A percentile compares a stretch with the other conserved stretches of the same genome.
These are phyloP conservation scores for Lottia scabra DNA, from an alignment of 2,888 invertebrate genomes.

Conservation along the genomic window DNA sequence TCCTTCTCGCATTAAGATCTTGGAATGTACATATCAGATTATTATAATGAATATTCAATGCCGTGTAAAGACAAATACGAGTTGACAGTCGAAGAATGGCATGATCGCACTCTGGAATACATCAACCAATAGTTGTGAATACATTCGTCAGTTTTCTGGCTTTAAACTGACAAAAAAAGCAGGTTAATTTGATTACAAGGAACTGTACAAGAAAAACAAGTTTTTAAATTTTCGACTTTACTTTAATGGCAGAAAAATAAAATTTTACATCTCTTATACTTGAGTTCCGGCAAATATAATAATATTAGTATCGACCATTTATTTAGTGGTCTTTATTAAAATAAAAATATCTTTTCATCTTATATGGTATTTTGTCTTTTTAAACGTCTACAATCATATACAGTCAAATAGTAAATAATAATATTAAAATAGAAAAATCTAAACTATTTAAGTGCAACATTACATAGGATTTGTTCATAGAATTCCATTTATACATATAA, in stretches of 20 bases:
- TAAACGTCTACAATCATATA: constrained; percentile 19
- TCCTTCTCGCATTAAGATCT: too few relatives aligned
- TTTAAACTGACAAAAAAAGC: too few relatives aligned
- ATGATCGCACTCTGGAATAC: too few relatives aligned
- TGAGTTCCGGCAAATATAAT: constrained; percentile 56
- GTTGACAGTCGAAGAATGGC: too few relatives aligned
- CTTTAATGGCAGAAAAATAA: constrained; percentile 64
- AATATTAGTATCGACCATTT: constrained; percentile 43
- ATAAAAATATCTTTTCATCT: constrained; percentile 47
- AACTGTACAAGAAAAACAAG: too few relatives aligned
- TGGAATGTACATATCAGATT: too few relatives aligned
- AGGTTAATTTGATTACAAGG: too few relatives aligned
- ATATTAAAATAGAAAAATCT: constrained; percentile 57
- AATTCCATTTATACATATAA: constrained; percentile 39
- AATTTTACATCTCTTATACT: constrained; percentile 57
- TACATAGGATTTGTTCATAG: constrained; percentile 26
- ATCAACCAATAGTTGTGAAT: too few relatives aligned
- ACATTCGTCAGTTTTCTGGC: too few relatives aligned
- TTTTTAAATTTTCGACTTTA: constrained; percentile 10
- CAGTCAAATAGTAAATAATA: constrained; percentile 43
- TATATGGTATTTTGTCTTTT: constrained; percentile 13
- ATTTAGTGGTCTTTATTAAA: constrained; percentile 42
- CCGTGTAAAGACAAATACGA: too few relatives aligned
- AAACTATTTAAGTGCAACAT: constrained; percentile 48
- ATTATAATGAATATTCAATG: too few relatives aligned